A percentile compares a stretch with the other conserved stretches of the same genome.
phyloP scores from a whole-genome alignment of 2,113 vertebrate species.

The Dermatemys mawii region DNA sequence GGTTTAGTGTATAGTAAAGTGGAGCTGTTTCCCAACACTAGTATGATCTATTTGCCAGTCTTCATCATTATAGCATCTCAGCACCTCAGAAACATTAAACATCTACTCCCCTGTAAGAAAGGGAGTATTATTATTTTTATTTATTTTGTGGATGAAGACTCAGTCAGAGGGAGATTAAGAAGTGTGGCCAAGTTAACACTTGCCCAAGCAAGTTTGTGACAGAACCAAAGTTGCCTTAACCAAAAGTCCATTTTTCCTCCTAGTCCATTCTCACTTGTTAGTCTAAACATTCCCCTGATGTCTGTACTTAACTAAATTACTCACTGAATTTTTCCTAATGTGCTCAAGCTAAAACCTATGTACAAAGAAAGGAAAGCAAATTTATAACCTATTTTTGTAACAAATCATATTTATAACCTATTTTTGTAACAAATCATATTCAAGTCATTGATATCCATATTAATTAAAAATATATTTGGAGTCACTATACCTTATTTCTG shows the following conservation, averaged over 20 bases:
- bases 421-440: constrained; percentile 7
- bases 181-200: background rate
- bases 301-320: background rate
- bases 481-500: background rate
- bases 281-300: background rate
- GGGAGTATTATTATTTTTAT: background rate
- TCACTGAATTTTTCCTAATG: background rate
- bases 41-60: background rate
- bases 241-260: background rate
- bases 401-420: background rate
- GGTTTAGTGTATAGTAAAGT: background rate
- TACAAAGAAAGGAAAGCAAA: background rate
- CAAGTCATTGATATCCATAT: background rate
- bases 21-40: background rate
- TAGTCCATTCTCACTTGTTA: background rate
- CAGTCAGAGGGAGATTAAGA: rapidly evolving
- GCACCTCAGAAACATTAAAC: background rate
- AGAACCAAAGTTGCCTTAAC: background rate
- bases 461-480: background rate
- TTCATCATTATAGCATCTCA: background rate
- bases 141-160: background rate
- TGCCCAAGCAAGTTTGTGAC: background rate
- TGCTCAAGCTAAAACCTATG: background rate
- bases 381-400: background rate
- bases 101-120: background rate